A percentile compares a stretch with the other conserved stretches of the same genome.
phyloP scores from a whole-genome alignment of 2,113 vertebrate species.

The Acanthisitta chloris region DNA sequence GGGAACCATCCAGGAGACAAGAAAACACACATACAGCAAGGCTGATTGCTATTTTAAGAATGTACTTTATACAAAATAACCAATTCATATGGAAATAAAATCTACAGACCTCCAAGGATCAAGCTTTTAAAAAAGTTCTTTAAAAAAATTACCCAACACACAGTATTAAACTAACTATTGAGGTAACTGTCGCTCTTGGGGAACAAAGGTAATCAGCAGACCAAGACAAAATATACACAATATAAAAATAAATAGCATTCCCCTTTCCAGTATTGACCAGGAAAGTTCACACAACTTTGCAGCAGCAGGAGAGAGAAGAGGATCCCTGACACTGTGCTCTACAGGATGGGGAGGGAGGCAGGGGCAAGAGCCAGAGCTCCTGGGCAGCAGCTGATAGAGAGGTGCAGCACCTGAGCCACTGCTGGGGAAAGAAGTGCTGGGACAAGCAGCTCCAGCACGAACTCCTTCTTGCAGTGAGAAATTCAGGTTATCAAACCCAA shows the following conservation, averaged over 20 bases:
- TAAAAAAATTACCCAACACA: constrained; percentile 78
- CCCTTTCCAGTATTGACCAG: constrained; percentile 77
- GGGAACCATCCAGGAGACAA: constrained; percentile 50
- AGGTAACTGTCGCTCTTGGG: constrained; percentile 81
- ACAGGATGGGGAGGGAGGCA: neutral
- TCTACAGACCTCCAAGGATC: constrained; percentile 81
- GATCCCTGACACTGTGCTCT: constrained; percentile 65
- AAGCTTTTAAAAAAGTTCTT: constrained; percentile 77
- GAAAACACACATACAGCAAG: constrained; percentile 61
- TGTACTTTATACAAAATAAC: constrained; percentile 86
- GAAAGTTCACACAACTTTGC: constrained; percentile 63
- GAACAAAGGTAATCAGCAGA: constrained; percentile 78
- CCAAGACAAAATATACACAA: constrained; percentile 82
- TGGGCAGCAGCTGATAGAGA: neutral
- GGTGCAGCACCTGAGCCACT: neutral
- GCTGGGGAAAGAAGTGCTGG: neutral
- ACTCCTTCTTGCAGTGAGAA: neutral
- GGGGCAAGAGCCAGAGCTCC: neutral
- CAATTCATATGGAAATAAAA: constrained; percentile 85
- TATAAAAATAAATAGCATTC: constrained; percentile 84
- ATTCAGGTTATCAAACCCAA: neutral
- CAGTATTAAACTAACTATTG: constrained; percentile 79
- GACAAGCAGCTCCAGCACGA: neutral
- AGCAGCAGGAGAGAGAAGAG: constrained; percentile 67
- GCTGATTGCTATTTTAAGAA: constrained; percentile 78